Evolutionary conservation across 2,888 invertebrate genomes (phyloP), one percentile per base, ranked within the genome.

Genomic region (Lamproptera curius): DNA sequence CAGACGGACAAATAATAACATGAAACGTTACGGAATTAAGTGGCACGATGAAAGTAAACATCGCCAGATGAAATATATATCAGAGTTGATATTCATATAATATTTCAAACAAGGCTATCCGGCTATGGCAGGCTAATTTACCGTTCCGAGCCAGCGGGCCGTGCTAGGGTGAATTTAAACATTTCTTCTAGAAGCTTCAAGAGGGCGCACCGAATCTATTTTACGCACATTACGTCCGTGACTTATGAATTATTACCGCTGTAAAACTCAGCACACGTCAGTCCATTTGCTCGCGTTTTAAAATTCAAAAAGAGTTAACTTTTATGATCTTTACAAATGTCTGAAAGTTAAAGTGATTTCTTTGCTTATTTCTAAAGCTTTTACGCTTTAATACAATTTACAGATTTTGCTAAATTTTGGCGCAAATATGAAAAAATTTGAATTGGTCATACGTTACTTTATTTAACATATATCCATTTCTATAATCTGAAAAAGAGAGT

Each of bases 241-340:
- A 76, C 73, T 81, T 80, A 79, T 81, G 78, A 83, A 67, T 82
- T 80, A 82, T 82, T 75, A 66, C 74, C 55, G 77, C 78, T 73
- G 79, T 82, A 76, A 80, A 82, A 71, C 74, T 79, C 79, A 81
- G 77, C 73, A 74, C 67, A 76, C 73, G 68, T 81, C 76, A 76
- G 65, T 70, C 68, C 75, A 79, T 82, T 83, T 79, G 67, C 70
- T 61, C 63, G 53, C 60, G 65, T 65, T 77, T 76, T 73, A 69
- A 11, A 66, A 70, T 67, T n/a, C n/a, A n/a, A n/a, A n/a, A n/a
- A n/a, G n/a, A n/a, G n/a, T n/a, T n/a, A n/a, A n/a, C n/a, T n/a
- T n/a, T n/a, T n/a, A n/a, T n/a, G n/a, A n/a, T n/a, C n/a, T n/a
- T n/a, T n/a, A n/a, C n/a, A n/a, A n/a, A n/a, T n/a, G n/a, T n/a